phyloP scores from a whole-genome alignment of 2,888 invertebrate species.

The Parthenolecanium corni region DNA sequence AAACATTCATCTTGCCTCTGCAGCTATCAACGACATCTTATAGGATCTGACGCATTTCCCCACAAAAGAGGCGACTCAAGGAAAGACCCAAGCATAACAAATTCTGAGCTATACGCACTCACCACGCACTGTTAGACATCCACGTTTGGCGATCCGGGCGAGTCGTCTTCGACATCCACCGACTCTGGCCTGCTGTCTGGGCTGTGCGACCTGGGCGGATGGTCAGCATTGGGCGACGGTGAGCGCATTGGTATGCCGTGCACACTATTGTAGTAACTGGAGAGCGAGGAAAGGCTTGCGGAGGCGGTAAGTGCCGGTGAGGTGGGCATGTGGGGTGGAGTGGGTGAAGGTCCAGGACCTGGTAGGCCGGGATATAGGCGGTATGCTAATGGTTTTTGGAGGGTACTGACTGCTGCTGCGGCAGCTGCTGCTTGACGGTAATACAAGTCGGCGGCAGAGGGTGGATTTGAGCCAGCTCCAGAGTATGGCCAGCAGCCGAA shows the following conservation, averaged over 20 bases:
- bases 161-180: constrained; percentile 35
- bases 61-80: too few species aligned
- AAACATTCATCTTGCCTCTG: too few species aligned
- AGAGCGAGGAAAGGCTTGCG: constrained; percentile 31
- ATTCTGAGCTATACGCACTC: too few species aligned
- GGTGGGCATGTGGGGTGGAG: constrained; percentile 33
- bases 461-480: constrained; percentile 45
- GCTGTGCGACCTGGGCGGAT: constrained; percentile 33
- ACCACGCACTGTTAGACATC: constrained; percentile 31
- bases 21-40: too few species aligned
- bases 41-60: too few species aligned
- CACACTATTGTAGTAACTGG: constrained; percentile 34
- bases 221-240: constrained; percentile 32
- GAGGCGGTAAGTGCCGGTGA: constrained; percentile 31
- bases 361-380: constrained; percentile 37
- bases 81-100: too few species aligned
- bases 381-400: constrained; percentile 82
- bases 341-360: constrained; percentile 32
- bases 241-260: constrained; percentile 34
- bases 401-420: constrained; percentile 44
- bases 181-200: constrained; percentile 34
- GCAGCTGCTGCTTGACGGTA: constrained; percentile 70
- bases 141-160: constrained; percentile 34
- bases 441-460: constrained; percentile 64
- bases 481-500: constrained; percentile 54